Conservation (phyloP, 2,888 invertebrate genomes). For the Nomada flava region DNA sequence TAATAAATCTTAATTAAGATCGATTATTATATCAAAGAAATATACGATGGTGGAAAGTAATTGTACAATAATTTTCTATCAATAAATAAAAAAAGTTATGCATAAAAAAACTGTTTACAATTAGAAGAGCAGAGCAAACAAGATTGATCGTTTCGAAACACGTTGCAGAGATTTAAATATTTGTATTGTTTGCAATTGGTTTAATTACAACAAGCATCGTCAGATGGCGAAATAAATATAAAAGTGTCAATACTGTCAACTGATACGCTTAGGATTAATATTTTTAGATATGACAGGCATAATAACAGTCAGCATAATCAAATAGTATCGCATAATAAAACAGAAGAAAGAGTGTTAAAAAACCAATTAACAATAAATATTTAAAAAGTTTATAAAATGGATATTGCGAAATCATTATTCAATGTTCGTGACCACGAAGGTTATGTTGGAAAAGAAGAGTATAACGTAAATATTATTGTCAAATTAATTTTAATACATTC, state of each 20-base stretch:
- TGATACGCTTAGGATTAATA: constrained; percentile 8
- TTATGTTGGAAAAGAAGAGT: constrained; percentile 94
- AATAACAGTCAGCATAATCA: background rate
- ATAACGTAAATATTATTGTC: constrained; percentile 86
- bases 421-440: constrained; percentile 94
- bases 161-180: constrained; percentile 14
- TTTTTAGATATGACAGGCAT: constrained; percentile 13
- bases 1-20: too few relatives aligned
- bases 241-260: constrained; percentile 26
- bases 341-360: background rate
- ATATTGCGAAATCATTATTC: constrained; percentile 96
- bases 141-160: background rate
- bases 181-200: constrained; percentile 17
- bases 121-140: background rate
- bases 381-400: constrained; percentile 87
- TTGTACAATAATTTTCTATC: background rate
- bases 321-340: constrained; percentile 13
- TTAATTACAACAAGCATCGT: constrained; percentile 24
- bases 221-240: constrained; percentile 45
- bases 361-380: constrained; percentile 7
- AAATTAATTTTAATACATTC: background rate
- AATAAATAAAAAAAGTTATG: background rate
- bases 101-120: background rate
- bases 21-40: too few relatives aligned
- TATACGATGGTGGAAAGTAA: background rate